phyloP scores from a whole-genome alignment of 92 coral and sea anemone genomes.

The Paragorgia papillata region DNA sequence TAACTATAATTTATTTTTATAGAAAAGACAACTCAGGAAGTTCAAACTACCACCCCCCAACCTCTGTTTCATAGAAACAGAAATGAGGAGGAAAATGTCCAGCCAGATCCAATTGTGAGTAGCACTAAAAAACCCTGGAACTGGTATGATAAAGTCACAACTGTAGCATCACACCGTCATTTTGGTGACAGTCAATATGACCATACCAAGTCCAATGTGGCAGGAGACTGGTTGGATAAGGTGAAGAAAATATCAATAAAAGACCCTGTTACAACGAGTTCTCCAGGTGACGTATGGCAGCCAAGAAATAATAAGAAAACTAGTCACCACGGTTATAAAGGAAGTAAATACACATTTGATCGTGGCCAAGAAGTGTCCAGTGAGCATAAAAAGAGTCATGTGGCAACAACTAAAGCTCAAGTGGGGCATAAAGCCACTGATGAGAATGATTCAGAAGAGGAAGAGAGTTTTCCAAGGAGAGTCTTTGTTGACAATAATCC shows the following conservation, averaged over 20 bases:
- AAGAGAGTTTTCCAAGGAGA: conserved; percentile 40
- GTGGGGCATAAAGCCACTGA: too few relatives aligned
- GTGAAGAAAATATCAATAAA: neutral
- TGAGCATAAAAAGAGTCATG: neutral
- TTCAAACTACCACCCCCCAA: neutral
- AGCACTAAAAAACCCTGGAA: neutral
- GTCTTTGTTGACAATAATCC: conserved; percentile 87
- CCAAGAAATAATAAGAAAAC: neutral
- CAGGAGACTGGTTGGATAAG: neutral
- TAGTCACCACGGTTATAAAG: neutral
- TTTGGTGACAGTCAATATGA: too few relatives aligned
- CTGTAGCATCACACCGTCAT: neutral
- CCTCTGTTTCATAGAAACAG: neutral
- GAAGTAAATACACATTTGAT: neutral
- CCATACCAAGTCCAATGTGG: neutral
- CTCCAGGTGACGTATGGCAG: neutral
- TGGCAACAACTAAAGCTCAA: neutral
- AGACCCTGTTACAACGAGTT: neutral
- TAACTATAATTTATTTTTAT: neutral
- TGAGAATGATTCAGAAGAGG: conserved; percentile 4
- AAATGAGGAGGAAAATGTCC: neutral
- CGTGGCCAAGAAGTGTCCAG: neutral
- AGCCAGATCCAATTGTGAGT: neutral
- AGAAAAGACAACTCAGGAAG: neutral
- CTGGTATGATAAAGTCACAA: neutral